Conservation (phyloP, 2,113 vertebrate genomes). For the Leptobrachium ailaonicum region DNA sequence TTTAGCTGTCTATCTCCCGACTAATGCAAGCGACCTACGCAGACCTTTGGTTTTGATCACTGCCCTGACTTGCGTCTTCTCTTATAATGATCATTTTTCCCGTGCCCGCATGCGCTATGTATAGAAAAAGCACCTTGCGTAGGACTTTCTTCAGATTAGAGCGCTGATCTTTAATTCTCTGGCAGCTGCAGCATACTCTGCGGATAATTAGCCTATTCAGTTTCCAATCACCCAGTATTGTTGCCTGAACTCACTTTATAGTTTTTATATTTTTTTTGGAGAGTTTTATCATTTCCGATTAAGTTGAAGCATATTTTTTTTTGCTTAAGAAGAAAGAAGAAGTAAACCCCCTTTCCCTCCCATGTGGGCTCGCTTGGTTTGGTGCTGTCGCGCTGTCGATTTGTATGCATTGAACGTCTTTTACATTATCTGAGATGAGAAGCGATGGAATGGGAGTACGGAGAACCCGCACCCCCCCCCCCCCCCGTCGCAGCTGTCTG, state of each 20-base stretch:
- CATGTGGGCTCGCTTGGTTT: not conserved
- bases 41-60: too few relatives aligned
- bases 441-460: not conserved
- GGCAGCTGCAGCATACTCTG: constrained; percentile 30
- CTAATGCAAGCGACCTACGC: too few relatives aligned
- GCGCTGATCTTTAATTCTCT: not conserved
- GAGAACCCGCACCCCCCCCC: not conserved
- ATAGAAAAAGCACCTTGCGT: not conserved
- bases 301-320: constrained; percentile 36
- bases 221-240: constrained; percentile 37
- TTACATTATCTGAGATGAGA: constrained; percentile 11
- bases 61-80: too few relatives aligned
- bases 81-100: too few relatives aligned
- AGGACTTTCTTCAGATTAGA: not conserved
- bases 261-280: not conserved
- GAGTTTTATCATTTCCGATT: constrained; percentile 32
- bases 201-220: constrained; percentile 29
- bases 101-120: not conserved
- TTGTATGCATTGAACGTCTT: constrained; percentile 14
- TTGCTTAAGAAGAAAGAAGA: too few relatives aligned
- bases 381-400: not conserved
- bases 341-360: constrained; percentile 4
- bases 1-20: too few relatives aligned
- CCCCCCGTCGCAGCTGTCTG: not conserved
- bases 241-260: constrained; percentile 13